Evolutionary conservation across 2,888 invertebrate genomes (phyloP).

Genomic region (Eupithecia tripunctaria): DNA sequence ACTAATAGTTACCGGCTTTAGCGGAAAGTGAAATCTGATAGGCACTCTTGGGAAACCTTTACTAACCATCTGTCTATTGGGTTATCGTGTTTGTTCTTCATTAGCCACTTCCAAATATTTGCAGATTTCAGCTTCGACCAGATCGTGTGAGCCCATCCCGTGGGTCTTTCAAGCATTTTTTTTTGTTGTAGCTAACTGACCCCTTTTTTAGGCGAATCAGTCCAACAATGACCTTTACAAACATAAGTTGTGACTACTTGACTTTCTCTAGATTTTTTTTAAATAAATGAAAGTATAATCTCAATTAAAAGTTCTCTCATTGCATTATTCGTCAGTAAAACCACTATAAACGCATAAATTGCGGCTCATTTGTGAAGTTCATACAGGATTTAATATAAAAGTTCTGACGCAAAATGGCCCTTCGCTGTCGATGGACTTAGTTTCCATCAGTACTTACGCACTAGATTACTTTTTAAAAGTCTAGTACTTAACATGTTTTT

Average conservation of each 20-base stretch:
- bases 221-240: not conserved
- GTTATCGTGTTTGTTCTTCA: constrained; percentile 16
- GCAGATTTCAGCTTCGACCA: constrained; percentile 12
- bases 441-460: constrained; percentile 1
- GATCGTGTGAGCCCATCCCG: not conserved
- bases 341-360: constrained; percentile 28
- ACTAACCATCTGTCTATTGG: constrained; percentile 8
- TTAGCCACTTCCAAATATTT: constrained; percentile 21
- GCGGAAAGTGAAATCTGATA: constrained; percentile 17
- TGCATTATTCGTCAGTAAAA: constrained; percentile 8
- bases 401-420: constrained; percentile 43
- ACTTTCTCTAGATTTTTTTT: not conserved
- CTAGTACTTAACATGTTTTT: not conserved
- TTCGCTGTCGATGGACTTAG: constrained; percentile 37
- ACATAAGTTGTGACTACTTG: not conserved
- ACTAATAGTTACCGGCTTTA: constrained; percentile 15
- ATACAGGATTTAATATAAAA: constrained; percentile 51
- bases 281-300: not conserved
- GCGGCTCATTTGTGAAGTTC: constrained; percentile 29
- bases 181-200: not conserved
- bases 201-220: not conserved
- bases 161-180: not conserved
- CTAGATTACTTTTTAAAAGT: not conserved
- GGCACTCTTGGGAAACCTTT: constrained; percentile 24
- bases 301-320: constrained; percentile 7